These are phyloP conservation scores for Chloroceryle inda DNA, from an alignment of 2,797 vertebrate genomes.

Conservation along the genomic window DNA sequence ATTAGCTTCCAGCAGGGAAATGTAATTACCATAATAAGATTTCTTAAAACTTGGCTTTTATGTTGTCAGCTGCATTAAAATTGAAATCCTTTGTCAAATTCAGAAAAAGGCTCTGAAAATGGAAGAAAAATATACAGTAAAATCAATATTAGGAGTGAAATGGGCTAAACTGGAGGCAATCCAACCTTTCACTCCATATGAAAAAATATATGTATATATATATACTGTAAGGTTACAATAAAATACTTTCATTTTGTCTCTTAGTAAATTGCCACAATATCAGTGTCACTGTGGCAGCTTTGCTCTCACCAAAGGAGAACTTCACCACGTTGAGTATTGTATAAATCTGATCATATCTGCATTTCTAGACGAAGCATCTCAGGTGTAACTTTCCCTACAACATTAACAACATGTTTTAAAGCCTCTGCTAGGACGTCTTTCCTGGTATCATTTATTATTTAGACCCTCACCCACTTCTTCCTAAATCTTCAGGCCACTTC, in stretches of 20 bases:
- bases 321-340: not conserved
- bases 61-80: slow-evolving; percentile 56
- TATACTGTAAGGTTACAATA: not conserved
- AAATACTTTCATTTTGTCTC: slow-evolving; percentile 19
- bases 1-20: slow-evolving; percentile 53
- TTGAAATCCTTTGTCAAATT: slow-evolving; percentile 64
- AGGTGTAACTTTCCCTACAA: not conserved
- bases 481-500: not conserved
- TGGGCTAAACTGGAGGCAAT: slow-evolving; percentile 44
- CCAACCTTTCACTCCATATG: slow-evolving; percentile 13
- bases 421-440: not conserved
- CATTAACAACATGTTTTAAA: not conserved
- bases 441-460: not conserved
- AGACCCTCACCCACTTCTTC: not conserved
- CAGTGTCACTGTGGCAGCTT: not conserved
- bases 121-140: slow-evolving; percentile 46
- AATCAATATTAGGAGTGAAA: slow-evolving; percentile 72
- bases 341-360: not conserved
- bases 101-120: slow-evolving; percentile 48
- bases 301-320: not conserved
- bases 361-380: not conserved
- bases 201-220: not conserved
- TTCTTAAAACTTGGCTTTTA: slow-evolving; percentile 64
- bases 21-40: slow-evolving; percentile 66
- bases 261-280: slow-evolving; percentile 14